Evolutionary conservation across 2,113 vertebrate species (phyloP), one percentile per base, ranked within the genome.

Genomic region (Sialia sialis): DNA sequence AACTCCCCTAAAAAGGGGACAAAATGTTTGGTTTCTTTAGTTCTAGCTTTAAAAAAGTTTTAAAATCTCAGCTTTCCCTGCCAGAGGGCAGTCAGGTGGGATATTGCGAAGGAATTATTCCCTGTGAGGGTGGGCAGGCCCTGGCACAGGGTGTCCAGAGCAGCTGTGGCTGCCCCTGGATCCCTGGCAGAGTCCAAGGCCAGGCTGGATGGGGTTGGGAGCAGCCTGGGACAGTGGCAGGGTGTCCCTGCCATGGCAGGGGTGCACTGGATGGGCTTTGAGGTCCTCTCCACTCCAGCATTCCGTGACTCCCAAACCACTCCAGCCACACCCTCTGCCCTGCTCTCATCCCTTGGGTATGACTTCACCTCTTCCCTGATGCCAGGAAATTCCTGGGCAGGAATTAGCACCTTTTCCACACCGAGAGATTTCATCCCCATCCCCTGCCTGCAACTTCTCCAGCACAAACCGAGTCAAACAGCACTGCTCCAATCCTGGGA

Each of bases 401-500:
- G 55, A 39, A 27, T 73, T 44, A 4, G 8, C 6, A 9, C 32
- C 2, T 0, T 6, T 16, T 7, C n/a, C 2, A 0, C 17, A 1
- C 2, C 7, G 38, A 29, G 16, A 51, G 23, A 41, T 7, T 72
- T 43, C 9, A 32, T 76, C 48, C 34, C 58, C 20, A 2, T 20
- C 2, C 4, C 1, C 36, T 41, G 29, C 14, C n/a, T 34, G 63
- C 34, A 4, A 9, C 63, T 43, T 11, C 21, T 39, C 44, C 46
- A 41, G 22, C 5, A 8, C 56, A 18, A 27, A 55, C 27, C 2
- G 3, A 38, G 23, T 11, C 34, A 76, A 55, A 6, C 1, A 3
- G 16, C 16, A 8, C 44, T 3, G 0, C 58, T 9, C 32, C 5
- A 3, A 16, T 34, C 13, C 0, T 1, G 27, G 55, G 43, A n/a